Evolutionary conservation across 2,888 invertebrate species (phyloP), one percentile per base, ranked within the genome.

Genomic region (Drosophila silvestris): DNA sequence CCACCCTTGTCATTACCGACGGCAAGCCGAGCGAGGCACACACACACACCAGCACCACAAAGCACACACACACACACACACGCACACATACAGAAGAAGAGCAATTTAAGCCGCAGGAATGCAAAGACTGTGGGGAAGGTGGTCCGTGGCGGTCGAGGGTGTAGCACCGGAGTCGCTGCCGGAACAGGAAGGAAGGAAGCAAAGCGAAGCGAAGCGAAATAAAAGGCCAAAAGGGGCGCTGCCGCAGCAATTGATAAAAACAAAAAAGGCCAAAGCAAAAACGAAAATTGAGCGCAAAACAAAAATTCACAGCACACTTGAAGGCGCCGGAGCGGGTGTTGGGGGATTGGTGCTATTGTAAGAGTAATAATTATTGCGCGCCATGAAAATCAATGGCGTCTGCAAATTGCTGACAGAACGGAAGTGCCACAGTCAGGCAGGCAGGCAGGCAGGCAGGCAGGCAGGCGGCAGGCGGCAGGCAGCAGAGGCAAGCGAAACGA

Each of bases 71-170:
- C 51, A 59, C 54, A 59, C 26, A 61, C 71, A 60, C 57, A 53
- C 56, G 51, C 56, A n/a, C 33, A 44, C 52, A 59, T 47, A 22
- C 41, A 54, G 81, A 84, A 86, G 83, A 85, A 83, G 82, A 88
- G 81, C 86, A 89, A 89, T 89, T 89, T 89, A 89, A 91, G 81
- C 90, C 89, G 81, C 90, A 88, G 83, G 88, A 85, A 89, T 85
- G 88, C 82, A 63, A 82, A 81, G 79, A 82, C 70, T 75, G 74
- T 56, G 78, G 39, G 59, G 67, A 63, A 61, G 70, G 62, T 28
- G 64, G 65, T 52, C 16, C 54, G 26, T n/a, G 37, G 53, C 22
- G 50, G 5, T 9, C 54, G 53, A 26, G n/a, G 58, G 39, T 47
- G 47, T 47, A 47, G 47, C 16, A 39, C 30, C 41, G 50, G 62